Conservation (phyloP, 2,888 invertebrate genomes). For the Oscheius sp. region DNA sequence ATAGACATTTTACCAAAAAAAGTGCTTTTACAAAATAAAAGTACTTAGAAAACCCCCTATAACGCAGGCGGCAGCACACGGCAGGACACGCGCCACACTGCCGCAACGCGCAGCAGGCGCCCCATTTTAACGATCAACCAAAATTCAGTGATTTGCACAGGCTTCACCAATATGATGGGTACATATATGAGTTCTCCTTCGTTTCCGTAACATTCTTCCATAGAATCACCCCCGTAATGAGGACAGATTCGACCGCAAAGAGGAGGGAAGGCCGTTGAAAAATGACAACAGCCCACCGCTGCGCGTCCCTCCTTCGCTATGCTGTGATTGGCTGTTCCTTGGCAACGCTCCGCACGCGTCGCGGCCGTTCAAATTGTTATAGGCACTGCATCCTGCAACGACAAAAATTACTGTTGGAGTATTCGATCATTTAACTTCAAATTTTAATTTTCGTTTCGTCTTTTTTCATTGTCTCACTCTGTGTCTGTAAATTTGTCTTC, state of each 20-base stretch:
- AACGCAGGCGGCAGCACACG: slow-evolving; percentile 10
- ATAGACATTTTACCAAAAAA: slow-evolving; percentile 7
- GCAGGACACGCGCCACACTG: slow-evolving; percentile 22
- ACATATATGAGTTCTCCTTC: slow-evolving; percentile 1
- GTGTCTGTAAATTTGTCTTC: neutral
- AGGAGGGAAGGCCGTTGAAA: slow-evolving; percentile 12
- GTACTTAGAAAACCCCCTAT: neutral
- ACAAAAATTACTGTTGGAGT: neutral
- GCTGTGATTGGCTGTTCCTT: slow-evolving; percentile 28
- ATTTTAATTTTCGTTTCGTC: neutral
- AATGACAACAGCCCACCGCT: slow-evolving; percentile 28
- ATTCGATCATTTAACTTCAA: neutral
- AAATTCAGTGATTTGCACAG: neutral
- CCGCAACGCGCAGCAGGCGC: slow-evolving; percentile 30
- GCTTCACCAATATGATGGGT: neutral
- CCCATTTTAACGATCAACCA: slow-evolving; percentile 30
- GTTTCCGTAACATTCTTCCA: slow-evolving; percentile 4
- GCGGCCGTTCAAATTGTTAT: slow-evolving; percentile 16
- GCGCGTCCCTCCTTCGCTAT: slow-evolving; percentile 13
- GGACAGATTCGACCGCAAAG: slow-evolving; percentile 13
- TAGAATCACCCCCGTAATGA: neutral
- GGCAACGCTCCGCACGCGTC: slow-evolving; percentile 21
- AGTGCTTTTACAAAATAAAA: neutral
- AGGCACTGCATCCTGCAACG: neutral
- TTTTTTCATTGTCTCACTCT: neutral